Percentiles rank a stretch among this genome's conserved stretches.
Conservation (phyloP, 2,113 vertebrate genomes). For the Phalacrocorax carbo region DNA sequence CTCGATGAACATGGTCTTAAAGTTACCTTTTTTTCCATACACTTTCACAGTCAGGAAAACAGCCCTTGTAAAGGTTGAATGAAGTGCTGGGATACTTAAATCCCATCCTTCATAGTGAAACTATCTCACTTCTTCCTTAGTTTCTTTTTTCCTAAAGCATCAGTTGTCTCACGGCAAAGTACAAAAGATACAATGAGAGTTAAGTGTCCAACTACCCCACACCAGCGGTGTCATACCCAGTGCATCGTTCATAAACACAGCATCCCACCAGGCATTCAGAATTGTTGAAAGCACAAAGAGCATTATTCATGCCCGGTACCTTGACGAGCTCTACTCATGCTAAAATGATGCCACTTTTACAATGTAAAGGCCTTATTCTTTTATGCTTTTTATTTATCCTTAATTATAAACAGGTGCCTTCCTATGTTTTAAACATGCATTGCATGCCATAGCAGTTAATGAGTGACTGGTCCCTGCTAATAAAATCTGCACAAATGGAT, state of each 20-base stretch:
- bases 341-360: not conserved
- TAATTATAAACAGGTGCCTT: not conserved
- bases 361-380: not conserved
- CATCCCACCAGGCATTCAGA: not conserved
- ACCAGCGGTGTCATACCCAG: fast-evolving
- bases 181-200: not conserved
- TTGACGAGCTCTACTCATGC: not conserved
- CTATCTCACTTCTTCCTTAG: fast-evolving
- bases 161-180: not conserved
- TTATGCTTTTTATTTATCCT: not conserved
- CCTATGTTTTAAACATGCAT: not conserved
- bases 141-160: not conserved
- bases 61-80: not conserved
- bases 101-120: not conserved
- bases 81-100: not conserved
- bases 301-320: fast-evolving
- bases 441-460: not conserved
- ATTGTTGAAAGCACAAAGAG: not conserved
- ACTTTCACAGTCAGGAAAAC: not conserved
- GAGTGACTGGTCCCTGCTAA: not conserved
- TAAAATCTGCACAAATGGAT: not conserved
- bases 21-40: not conserved
- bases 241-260: fast-evolving
- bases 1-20: not conserved
- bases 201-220: not conserved